phyloP scores from a whole-genome alignment of 2,797 vertebrate genomes.

The Pseudochirops cupreus region DNA sequence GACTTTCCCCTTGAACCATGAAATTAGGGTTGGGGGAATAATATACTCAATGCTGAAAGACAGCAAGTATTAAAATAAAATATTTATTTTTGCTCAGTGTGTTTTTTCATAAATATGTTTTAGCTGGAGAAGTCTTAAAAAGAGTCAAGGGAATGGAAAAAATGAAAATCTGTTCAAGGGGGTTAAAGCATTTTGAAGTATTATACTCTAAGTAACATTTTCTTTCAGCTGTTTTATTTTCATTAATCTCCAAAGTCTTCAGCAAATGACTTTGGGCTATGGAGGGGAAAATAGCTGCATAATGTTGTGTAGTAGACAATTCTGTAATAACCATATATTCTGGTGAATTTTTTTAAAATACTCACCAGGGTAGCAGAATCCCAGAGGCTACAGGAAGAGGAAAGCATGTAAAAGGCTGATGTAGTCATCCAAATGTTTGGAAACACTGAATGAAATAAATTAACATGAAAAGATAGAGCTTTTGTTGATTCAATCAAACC shows the following conservation, averaged over 20 bases:
- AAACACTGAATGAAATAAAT: not conserved
- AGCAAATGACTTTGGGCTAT: not conserved
- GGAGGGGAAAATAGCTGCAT: not conserved
- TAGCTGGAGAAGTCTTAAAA: not conserved
- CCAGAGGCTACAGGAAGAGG: not conserved
- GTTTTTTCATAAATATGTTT: not conserved
- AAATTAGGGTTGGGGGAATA: not conserved
- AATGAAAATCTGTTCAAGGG: not conserved
- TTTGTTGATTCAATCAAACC: not conserved
- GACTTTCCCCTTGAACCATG: not conserved
- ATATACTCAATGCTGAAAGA: not conserved
- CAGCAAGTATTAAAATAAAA: not conserved
- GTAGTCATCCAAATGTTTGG: not conserved
- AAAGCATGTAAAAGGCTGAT: not conserved
- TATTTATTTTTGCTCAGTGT: not conserved
- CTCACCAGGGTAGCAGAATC: not conserved
- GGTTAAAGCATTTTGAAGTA: accelerated
- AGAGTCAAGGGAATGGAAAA: too few species aligned
- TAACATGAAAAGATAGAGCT: not conserved
- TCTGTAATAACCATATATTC: not conserved
- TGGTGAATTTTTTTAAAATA: conserved; percentile 11
- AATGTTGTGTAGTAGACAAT: not conserved
- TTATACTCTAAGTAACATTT: not conserved
- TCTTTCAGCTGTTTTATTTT: not conserved
- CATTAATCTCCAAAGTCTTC: not conserved